phyloP scores from a whole-genome alignment of 1,140 invertebrate species.

The Nephila pilipes region DNA sequence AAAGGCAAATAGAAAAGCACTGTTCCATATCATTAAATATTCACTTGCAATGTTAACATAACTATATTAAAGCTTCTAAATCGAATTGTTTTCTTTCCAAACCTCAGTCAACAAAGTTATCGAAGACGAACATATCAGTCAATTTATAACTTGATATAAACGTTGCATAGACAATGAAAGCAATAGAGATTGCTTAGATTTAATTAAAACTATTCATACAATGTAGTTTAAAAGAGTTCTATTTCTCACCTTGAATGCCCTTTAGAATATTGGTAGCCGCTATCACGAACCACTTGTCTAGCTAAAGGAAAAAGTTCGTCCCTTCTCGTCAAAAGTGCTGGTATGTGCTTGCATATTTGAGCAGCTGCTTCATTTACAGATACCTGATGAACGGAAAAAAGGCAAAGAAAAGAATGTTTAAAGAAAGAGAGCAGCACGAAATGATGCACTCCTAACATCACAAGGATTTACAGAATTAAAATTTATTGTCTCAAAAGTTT shows the following conservation, averaged over 20 bases:
- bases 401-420: slow-evolving; percentile 30
- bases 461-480: background rate
- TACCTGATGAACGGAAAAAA: slow-evolving; percentile 83
- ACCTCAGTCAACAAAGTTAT: background rate
- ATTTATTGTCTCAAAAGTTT: background rate
- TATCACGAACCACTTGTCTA: slow-evolving; percentile 95
- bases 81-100: background rate
- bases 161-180: too few relatives aligned
- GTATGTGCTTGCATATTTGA: slow-evolving; percentile 94
- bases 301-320: slow-evolving; percentile 98
- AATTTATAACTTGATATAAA: too few relatives aligned
- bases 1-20: background rate
- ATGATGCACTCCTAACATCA: background rate
- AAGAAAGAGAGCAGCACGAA: background rate
- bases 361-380: slow-evolving; percentile 98
- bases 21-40: background rate
- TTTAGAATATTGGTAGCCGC: slow-evolving; percentile 94
- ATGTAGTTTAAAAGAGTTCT: too few relatives aligned
- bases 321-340: slow-evolving; percentile 92
- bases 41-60: background rate
- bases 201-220: too few relatives aligned
- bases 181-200: too few relatives aligned
- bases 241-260: slow-evolving; percentile 86
- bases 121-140: too few relatives aligned
- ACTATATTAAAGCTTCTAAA: background rate